Evolutionary conservation across 2,888 invertebrate species (phyloP).

Genomic region (Bellardia pandia): DNA sequence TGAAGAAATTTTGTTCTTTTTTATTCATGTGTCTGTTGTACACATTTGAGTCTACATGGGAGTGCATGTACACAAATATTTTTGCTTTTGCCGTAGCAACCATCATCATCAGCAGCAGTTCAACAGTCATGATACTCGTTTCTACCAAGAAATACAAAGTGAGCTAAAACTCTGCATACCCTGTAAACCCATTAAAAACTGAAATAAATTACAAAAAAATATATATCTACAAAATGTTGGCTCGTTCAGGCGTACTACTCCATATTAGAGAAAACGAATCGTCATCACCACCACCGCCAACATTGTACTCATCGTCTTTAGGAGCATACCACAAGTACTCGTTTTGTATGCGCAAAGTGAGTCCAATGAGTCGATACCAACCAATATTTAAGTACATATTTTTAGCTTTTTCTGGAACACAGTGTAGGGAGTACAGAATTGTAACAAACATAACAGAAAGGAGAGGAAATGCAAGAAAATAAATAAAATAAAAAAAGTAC

Average conservation of each 20-base stretch:
- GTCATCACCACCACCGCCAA: conserved; percentile 21
- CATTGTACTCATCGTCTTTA: conserved; percentile 20
- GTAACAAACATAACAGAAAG: conserved; percentile 14
- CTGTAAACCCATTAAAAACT: conserved; percentile 31
- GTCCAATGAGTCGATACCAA: conserved; percentile 57
- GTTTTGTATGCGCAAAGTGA: conserved; percentile 65
- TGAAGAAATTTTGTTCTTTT: conserved; percentile 1
- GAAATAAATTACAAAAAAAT: conserved; percentile 11
- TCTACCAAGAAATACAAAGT: conserved; percentile 21
- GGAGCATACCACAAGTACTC: conserved; percentile 50
- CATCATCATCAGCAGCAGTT: background rate
- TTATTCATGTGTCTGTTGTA: background rate
- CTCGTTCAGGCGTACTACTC: conserved; percentile 45
- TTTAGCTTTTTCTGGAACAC: conserved; percentile 17
- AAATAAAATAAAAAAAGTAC: background rate
- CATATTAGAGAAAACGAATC: conserved; percentile 15
- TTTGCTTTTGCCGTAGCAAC: conserved; percentile 18
- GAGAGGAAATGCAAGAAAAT: conserved; percentile 44
- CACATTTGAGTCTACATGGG: conserved; percentile 7
- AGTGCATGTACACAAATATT: conserved; percentile 1
- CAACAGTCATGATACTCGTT: background rate
- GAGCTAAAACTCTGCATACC: background rate
- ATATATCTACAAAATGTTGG: background rate
- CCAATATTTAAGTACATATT: conserved; percentile 8
- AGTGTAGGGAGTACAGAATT: conserved; percentile 38